These are phyloP conservation scores for Halocynthia aurantium DNA, from an alignment of 23 tunicate genomes.

Conservation along the genomic window DNA sequence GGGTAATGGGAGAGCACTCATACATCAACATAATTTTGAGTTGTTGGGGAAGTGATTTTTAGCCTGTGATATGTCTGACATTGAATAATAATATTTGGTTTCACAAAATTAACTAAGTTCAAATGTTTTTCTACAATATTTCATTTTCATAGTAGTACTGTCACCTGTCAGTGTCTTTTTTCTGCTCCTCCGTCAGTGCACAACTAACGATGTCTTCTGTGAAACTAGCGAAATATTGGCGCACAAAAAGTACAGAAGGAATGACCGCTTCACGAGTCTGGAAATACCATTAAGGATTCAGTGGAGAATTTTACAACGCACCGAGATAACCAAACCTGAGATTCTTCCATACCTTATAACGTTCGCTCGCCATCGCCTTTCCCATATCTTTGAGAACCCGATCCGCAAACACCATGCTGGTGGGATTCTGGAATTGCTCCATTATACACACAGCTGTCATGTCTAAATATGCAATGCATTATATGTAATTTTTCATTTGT, in stretches of 20 bases:
- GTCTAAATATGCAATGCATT: constrained; percentile 36
- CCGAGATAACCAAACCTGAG: not conserved
- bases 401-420: constrained; percentile 89
- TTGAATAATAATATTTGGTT: too few species aligned
- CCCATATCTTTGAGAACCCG: constrained; percentile 72
- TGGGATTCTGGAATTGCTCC: constrained; percentile 75
- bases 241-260: constrained; percentile 66
- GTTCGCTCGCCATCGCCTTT: constrained; percentile 58
- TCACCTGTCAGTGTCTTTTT: constrained; percentile 15
- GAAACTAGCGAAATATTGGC: constrained; percentile 81
- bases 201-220: constrained; percentile 49
- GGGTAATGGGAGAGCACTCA: too few species aligned
- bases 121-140: too few species aligned
- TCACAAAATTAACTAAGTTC: too few species aligned
- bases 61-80: too few species aligned
- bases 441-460: constrained; percentile 90
- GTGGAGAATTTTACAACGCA: not conserved
- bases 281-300: not conserved
- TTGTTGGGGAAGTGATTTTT: too few species aligned
- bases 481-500: not conserved
- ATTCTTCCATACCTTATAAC: constrained; percentile 37
- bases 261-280: constrained; percentile 56
- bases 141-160: not conserved
- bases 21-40: too few species aligned
- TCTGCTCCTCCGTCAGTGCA: constrained; percentile 53